Evolutionary conservation across 2,888 invertebrate species (phyloP).

Genomic region (Augiades crinisus): DNA sequence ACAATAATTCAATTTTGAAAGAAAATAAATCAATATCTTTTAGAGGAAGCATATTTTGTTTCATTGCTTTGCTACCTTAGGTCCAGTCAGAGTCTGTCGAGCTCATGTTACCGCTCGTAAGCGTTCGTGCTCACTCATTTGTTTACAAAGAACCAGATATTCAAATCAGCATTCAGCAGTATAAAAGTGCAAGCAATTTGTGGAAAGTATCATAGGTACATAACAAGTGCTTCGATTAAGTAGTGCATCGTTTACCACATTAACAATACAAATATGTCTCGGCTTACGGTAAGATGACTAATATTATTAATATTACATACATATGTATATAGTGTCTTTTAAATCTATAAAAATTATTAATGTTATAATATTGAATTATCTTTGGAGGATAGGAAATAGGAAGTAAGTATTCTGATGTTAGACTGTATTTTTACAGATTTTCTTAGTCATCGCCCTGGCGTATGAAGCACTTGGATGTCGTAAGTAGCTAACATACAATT

Average conservation of each 20-base stretch:
- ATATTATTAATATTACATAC: too few species aligned
- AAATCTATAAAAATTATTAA: too few species aligned
- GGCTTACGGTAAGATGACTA: constrained; percentile 60
- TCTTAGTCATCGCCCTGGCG: constrained; percentile 71
- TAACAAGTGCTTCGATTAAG: constrained; percentile 47
- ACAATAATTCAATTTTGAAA: not conserved
- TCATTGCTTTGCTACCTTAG: too few species aligned
- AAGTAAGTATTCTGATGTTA: not conserved
- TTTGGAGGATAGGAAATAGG: not conserved
- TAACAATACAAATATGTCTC: constrained; percentile 56
- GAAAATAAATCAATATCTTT: too few species aligned
- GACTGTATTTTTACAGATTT: constrained; percentile 52
- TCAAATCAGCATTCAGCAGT: constrained; percentile 44
- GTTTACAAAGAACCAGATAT: constrained; percentile 29
- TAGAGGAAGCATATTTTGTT: too few species aligned
- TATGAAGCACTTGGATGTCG: constrained; percentile 66
- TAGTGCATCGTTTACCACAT: constrained; percentile 46
- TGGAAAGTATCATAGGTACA: constrained; percentile 46
- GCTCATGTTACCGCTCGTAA: not conserved
- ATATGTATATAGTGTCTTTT: too few species aligned
- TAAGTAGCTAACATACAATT: too few species aligned
- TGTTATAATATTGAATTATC: not conserved
- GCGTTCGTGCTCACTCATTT: constrained; percentile 13
- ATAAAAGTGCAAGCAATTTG: constrained; percentile 68
- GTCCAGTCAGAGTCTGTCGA: too few species aligned